Percentiles rank a stretch among this genome's conserved stretches.
phyloP scores from a whole-genome alignment of 2,113 vertebrate genomes.

The Chaetodon auriga region DNA sequence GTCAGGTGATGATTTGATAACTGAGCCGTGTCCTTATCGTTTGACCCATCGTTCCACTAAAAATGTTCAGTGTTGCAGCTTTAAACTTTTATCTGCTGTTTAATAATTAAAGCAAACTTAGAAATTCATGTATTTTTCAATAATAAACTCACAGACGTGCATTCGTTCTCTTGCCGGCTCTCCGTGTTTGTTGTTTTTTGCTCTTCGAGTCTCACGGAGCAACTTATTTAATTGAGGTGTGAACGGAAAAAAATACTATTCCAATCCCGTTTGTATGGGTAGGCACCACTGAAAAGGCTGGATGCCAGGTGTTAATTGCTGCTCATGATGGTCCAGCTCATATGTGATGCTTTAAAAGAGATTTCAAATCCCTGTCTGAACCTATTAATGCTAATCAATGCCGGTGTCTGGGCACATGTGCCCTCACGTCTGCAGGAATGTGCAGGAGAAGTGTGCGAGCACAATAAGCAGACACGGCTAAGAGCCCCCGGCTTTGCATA shows the following conservation, averaged over 20 bases:
- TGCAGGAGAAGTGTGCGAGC: conserved; percentile 17
- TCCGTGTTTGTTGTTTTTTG: not conserved
- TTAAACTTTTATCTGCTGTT: not conserved
- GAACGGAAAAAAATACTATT: not conserved
- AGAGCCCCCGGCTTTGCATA: conserved; percentile 10
- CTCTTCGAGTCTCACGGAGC: too few relatives aligned
- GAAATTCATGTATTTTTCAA: not conserved
- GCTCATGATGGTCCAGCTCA: not conserved
- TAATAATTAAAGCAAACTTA: not conserved
- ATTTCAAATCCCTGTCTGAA: not conserved
- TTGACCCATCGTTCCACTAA: too few relatives aligned
- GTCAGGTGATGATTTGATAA: too few relatives aligned
- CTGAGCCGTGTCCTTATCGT: too few relatives aligned
- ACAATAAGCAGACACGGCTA: conserved; percentile 19
- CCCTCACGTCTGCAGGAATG: conserved; percentile 15
- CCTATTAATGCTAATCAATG: not conserved
- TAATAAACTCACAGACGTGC: not conserved
- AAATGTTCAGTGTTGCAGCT: not conserved
- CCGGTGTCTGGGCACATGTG: not conserved
- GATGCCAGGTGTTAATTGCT: not conserved
- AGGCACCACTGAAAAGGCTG: not conserved
- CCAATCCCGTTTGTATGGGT: not conserved
- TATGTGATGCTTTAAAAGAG: not conserved
- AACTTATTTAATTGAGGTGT: too few relatives aligned
- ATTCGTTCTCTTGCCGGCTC: not conserved